phyloP scores from a whole-genome alignment of 1,140 invertebrate species.

The Panagrolaimus sp. region DNA sequence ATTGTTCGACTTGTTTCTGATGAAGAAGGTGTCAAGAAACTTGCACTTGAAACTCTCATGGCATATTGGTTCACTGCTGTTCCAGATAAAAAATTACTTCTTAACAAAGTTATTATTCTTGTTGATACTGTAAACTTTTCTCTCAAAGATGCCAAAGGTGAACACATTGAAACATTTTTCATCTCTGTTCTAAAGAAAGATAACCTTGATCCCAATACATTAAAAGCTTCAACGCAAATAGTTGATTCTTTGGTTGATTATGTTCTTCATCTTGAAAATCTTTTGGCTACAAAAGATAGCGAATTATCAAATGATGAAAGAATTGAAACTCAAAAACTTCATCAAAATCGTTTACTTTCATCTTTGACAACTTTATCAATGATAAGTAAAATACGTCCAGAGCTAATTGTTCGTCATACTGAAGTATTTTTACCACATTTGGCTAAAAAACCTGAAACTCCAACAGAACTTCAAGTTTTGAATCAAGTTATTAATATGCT shows the following conservation, averaged over 20 bases:
- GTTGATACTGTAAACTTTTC: slow-evolving; percentile 78
- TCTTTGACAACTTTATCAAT: slow-evolving; percentile 86
- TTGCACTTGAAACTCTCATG: slow-evolving; percentile 96
- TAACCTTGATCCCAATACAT: not conserved
- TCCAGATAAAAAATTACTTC: slow-evolving; percentile 67
- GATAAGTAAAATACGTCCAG: slow-evolving; percentile 91
- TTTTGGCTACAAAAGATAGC: not conserved
- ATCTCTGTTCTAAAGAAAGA: slow-evolving; percentile 22
- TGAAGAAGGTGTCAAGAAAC: slow-evolving; percentile 79
- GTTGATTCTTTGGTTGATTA: slow-evolving; percentile 56
- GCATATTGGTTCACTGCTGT: slow-evolving; percentile 98
- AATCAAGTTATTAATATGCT: slow-evolving; percentile 67
- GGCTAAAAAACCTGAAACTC: slow-evolving; percentile 30
- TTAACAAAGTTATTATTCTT: slow-evolving; percentile 85
- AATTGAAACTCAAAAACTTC: slow-evolving; percentile 4
- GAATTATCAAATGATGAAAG: not conserved
- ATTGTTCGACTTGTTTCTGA: slow-evolving; percentile 96
- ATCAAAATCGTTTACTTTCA: slow-evolving; percentile 73
- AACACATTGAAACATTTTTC: slow-evolving; percentile 18
- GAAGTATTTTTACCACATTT: slow-evolving; percentile 92
- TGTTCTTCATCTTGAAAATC: not conserved
- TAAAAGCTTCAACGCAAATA: slow-evolving; percentile 3
- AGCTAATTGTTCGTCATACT: slow-evolving; percentile 84
- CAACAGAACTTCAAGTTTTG: slow-evolving; percentile 39
- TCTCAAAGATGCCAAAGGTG: slow-evolving; percentile 13